A percentile compares a stretch with the other conserved stretches of the same genome.
These are phyloP conservation scores for Anadara kagoshimensis DNA, from an alignment of 1,140 invertebrate genomes.

Conservation along the genomic window DNA sequence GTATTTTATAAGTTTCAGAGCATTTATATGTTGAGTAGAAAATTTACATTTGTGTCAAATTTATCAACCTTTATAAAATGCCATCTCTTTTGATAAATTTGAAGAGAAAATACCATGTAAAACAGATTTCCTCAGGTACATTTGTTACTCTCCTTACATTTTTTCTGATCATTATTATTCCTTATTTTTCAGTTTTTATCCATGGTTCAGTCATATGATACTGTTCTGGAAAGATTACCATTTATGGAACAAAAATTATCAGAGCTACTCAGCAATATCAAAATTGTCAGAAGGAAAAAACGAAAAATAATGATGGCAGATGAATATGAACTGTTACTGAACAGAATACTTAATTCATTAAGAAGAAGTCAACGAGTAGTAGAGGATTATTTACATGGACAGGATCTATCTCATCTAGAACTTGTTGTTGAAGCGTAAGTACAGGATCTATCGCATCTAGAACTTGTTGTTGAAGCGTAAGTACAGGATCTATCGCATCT, in stretches of 20 bases:
- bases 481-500: too few species aligned
- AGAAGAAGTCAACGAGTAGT: conserved; percentile 55
- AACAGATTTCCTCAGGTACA: too few species aligned
- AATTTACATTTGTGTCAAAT: too few species aligned
- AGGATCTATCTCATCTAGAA: conserved; percentile 60
- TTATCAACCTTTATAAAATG: too few species aligned
- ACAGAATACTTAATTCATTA: conserved; percentile 63
- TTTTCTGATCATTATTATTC: too few species aligned
- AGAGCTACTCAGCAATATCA: conserved; percentile 52
- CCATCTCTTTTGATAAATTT: too few species aligned
- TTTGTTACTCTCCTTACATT: too few species aligned
- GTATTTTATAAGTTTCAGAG: too few species aligned
- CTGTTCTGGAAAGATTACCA: conserved; percentile 54
- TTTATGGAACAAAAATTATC: conserved; percentile 60
- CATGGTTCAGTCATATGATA: conserved; percentile 51
- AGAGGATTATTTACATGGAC: conserved; percentile 25
- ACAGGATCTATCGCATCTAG: not conserved
- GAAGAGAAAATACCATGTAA: too few species aligned
- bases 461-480: too few species aligned
- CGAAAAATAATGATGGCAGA: conserved; percentile 61
- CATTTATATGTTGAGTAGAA: too few species aligned
- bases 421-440: conserved; percentile 65
- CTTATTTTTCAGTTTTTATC: conserved; percentile 47
- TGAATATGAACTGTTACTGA: conserved; percentile 65
- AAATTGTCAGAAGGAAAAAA: conserved; percentile 51